A percentile compares a stretch with the other conserved stretches of the same genome.
Evolutionary conservation across 1,140 invertebrate genomes (phyloP).

Genomic region (Rhopalosiphum padi): DNA sequence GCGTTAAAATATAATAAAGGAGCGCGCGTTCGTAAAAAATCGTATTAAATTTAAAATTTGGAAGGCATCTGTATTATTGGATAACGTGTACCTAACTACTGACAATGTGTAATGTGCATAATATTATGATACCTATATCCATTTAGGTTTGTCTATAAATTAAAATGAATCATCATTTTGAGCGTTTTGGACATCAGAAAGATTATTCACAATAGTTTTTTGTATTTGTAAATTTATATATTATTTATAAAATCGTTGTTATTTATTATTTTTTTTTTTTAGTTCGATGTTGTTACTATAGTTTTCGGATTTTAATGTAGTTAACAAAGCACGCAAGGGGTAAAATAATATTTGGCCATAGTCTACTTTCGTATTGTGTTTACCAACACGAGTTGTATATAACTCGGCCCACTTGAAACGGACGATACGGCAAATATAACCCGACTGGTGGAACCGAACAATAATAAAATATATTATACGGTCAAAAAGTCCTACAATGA

Average conservation of each 20-base stretch:
- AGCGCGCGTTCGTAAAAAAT: not conserved
- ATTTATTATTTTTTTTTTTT: not conserved
- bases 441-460: not conserved
- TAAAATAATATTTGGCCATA: not conserved
- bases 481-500: not conserved
- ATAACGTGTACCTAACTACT: not conserved
- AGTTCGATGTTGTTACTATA: not conserved
- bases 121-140: no score
- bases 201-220: not conserved
- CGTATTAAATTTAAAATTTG: not conserved
- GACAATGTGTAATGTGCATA: not conserved
- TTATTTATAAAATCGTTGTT: not conserved
- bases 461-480: not conserved
- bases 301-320: not conserved
- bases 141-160: not conserved
- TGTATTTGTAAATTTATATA: not conserved
- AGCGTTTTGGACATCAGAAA: not conserved
- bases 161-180: not conserved
- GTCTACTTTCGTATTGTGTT: not conserved
- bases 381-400: not conserved
- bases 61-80: not conserved
- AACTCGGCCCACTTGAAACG: not conserved
- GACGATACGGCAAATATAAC: conserved; percentile 21
- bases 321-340: not conserved
- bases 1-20: not conserved